phyloP scores from a whole-genome alignment of 2,797 vertebrate species.

The Dryobates pubescens region DNA sequence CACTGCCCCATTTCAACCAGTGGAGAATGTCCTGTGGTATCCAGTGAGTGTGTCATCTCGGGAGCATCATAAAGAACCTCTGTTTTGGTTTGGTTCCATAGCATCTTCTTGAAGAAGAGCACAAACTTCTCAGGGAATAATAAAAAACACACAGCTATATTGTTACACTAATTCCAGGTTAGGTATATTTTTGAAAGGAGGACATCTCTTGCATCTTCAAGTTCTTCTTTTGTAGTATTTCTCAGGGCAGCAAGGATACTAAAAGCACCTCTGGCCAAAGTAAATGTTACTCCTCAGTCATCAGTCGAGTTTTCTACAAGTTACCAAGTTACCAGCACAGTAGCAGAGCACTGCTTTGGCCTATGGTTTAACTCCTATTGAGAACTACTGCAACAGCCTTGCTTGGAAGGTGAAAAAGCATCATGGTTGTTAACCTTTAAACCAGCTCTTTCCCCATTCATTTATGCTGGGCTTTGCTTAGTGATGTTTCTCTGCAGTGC shows the following conservation, averaged over 20 bases:
- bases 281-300: not conserved
- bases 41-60: not conserved
- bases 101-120: not conserved
- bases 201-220: not conserved
- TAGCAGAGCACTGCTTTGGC: rapidly evolving
- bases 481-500: rapidly evolving
- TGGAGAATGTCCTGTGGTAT: not conserved
- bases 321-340: not conserved
- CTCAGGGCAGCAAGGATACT: not conserved
- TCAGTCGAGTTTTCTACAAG: not conserved
- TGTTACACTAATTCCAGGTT: not conserved
- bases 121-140: rapidly evolving
- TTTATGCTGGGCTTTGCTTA: not conserved
- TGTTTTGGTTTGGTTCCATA: not conserved
- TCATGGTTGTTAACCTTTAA: not conserved
- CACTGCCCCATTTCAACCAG: not conserved
- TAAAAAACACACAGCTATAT: not conserved
- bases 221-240: not conserved
- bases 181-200: not conserved
- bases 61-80: not conserved
- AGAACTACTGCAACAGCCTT: not conserved
- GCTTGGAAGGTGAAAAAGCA: not conserved
- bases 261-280: not conserved
- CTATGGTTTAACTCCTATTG: not conserved
- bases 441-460: rapidly evolving